Evolutionary conservation across 2,113 vertebrate genomes (phyloP), one percentile per base, ranked within the genome.

Genomic region (Protomyctophum bolini): DNA sequence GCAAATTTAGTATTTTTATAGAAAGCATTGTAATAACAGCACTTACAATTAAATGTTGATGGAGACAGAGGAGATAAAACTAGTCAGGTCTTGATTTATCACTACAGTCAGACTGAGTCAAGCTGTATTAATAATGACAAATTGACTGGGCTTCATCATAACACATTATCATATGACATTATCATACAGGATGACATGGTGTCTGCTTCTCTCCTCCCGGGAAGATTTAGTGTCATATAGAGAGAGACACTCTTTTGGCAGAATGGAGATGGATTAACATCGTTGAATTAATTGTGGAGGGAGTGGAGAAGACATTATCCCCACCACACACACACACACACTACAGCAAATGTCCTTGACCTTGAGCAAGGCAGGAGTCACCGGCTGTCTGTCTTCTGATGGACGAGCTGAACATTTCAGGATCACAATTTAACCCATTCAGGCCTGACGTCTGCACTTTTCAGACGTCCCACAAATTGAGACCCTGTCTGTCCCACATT

Each of bases 81-180:
- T 51, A 45, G 63, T 29, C 41, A 41, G 7, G n/a, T 61, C 11
- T 51, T 55, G 10, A n/a, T 55, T 71, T 21, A 70, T 64, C 62
- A 8, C 47, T 52, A 57, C 9, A 41, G 33, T 52, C 7, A 41
- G 33, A 48, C 7, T 15, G 41, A 10, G 64, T 58, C 46, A 55
- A 62, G 28, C 58, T 64, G 58, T 9, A 48, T 48, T 68, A 61
- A 74, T 51, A 76, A 60, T 52, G 59, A 63, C 33, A 47, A 69
- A 76, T 70, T 78, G 3, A 74, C n/a, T 63, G 15, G 66, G 51
- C 57, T 29, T 41, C 57, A 66, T 41, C 57, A 66, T 68, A 66
- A 56, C 0, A 56, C 0, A 47, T 10, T 15, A 51, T 21, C 57
- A 7, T 54, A 70, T 1, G 63, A 68, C 29, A 64, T 73, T n/a